phyloP scores from a whole-genome alignment of 2,888 invertebrate species.

The Scelioninae gen. 2 region DNA sequence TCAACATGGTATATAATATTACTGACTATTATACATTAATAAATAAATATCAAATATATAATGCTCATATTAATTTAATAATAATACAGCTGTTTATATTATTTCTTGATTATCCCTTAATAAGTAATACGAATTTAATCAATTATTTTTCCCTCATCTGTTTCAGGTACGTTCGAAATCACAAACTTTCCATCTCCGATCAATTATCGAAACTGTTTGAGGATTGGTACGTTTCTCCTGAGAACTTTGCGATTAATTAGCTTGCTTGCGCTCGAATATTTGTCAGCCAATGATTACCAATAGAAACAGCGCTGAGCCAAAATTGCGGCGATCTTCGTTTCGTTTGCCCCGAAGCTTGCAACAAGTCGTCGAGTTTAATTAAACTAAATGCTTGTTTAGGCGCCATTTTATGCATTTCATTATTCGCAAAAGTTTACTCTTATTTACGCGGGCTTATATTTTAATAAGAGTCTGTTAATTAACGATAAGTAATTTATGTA shows the following conservation, averaged over 20 bases:
- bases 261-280: constrained; percentile 37
- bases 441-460: not conserved
- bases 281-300: constrained; percentile 36
- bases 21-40: too few species aligned
- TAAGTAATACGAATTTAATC: too few species aligned
- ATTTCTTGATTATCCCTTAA: too few species aligned
- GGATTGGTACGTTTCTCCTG: constrained; percentile 24
- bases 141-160: not conserved
- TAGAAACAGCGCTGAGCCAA: constrained; percentile 7
- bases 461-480: constrained; percentile 13
- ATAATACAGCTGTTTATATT: too few species aligned
- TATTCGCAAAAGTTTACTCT: not conserved
- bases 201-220: constrained; percentile 32
- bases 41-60: too few species aligned
- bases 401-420: constrained; percentile 22
- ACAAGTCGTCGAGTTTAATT: constrained; percentile 39
- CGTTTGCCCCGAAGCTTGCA: not conserved
- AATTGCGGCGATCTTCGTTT: constrained; percentile 25
- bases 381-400: constrained; percentile 35
- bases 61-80: too few species aligned
- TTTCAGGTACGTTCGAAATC: constrained; percentile 37
- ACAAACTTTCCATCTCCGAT: constrained; percentile 31
- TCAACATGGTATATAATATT: too few species aligned
- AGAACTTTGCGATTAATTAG: constrained; percentile 46
- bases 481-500: constrained; percentile 27